phyloP scores from a whole-genome alignment of 2,888 invertebrate species.

The Lasioglossum calceatum region DNA sequence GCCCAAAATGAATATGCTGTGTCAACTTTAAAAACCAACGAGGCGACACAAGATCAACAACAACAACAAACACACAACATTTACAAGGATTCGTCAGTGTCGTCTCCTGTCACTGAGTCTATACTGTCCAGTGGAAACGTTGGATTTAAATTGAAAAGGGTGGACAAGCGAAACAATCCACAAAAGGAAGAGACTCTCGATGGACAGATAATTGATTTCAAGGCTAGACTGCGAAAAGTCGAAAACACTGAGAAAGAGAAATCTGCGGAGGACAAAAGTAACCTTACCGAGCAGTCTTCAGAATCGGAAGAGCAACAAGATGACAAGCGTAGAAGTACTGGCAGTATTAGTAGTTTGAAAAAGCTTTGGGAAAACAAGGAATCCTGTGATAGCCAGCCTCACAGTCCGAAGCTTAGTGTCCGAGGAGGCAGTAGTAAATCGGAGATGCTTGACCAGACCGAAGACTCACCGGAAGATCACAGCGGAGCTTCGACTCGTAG shows the following conservation, averaged over 20 bases:
- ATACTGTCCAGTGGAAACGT: constrained; percentile 71
- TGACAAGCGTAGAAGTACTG: constrained; percentile 95
- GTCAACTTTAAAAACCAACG: constrained; percentile 66
- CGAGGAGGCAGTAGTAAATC: constrained; percentile 70
- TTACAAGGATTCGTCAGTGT: constrained; percentile 57
- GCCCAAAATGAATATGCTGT: constrained; percentile 78
- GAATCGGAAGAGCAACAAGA: constrained; percentile 85
- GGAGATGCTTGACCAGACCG: constrained; percentile 75
- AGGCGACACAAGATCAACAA: constrained; percentile 44
- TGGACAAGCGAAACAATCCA: constrained; percentile 88
- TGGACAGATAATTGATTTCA: constrained; percentile 92
- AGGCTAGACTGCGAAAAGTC: constrained; percentile 93
- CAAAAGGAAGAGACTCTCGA: constrained; percentile 86
- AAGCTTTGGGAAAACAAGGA: constrained; percentile 96
- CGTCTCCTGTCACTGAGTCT: constrained; percentile 77
- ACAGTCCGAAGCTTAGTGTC: constrained; percentile 87
- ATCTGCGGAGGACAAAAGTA: constrained; percentile 53
- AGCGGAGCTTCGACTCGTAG: constrained; percentile 84
- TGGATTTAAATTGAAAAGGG: constrained; percentile 88
- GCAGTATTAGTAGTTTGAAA: constrained; percentile 96
- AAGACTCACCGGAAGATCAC: constrained; percentile 84
- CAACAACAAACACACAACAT: constrained; percentile 39
- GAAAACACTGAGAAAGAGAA: constrained; percentile 85
- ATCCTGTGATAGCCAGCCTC: constrained; percentile 85
- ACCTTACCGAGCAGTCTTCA: constrained; percentile 65